Base-by-base conservation (phyloP, 2,888 invertebrate genomes). In the Microplitis manilae region DNA sequence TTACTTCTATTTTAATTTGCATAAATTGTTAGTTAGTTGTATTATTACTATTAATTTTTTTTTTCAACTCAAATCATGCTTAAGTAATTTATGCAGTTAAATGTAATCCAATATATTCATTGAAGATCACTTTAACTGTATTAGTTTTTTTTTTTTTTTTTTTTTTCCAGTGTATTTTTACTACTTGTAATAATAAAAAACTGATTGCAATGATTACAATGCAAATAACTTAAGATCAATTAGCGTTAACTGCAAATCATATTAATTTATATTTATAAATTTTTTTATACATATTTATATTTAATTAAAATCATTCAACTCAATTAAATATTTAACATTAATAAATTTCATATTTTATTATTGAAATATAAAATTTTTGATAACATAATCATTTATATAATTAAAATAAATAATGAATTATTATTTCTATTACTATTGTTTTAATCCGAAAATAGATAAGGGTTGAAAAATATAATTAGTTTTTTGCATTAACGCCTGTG, bases 401-500 rank as follows among this genome's bases (percentile, higher is more conserved):
- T 13, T 8, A 8, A 4, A 13, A 8, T 50, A 50, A 50, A 50
- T 50, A 50, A 50, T 13, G 8, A 8, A 50, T 13, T 50, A 13
- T 50, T 50, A 50, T 50, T 50, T 4, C 6, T 50, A 9, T 9
- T 50, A 13, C 13, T 50, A 50, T 50, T 38, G 30, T 62, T 41
- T 61, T 39, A 60, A 60, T 61, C 59, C 62, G 60, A 50, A 60
- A 59, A 30, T 62, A 62, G 15, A 72, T 38, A 72, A 39, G 17
- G n/a, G n/a, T 17, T 15, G 5, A 64, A 64, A 64, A 20, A 64
- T 7, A 67, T 67, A 13, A 20, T 50, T 73, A 60, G 73, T 76
- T 61, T 75, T 70, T 40, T 73, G 75, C 60, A 71, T 76, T 71
- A 72, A 77, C 80, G 60, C 64, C 72, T 64, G 73, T 39, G 38